A percentile compares a stretch with the other conserved stretches of the same genome.
Conservation (phyloP, 2,113 vertebrate species). For the Microtus montanus region DNA sequence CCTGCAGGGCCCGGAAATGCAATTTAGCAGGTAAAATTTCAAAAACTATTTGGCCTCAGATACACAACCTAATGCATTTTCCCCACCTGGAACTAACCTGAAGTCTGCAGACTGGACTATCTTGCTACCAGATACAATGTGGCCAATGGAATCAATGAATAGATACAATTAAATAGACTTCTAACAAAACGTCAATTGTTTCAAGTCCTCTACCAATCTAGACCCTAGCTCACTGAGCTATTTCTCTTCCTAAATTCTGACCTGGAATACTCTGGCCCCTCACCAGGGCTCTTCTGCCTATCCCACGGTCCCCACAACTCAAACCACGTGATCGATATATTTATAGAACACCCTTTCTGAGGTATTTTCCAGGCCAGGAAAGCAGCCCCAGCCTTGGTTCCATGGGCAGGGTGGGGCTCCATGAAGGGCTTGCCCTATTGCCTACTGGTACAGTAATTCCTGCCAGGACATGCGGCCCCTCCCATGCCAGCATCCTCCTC, state of each 20-base stretch:
- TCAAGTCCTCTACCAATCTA: not conserved
- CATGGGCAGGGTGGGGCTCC: not conserved
- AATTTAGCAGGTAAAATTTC: too few species aligned
- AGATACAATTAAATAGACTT: not conserved
- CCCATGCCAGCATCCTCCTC: conserved; percentile 57
- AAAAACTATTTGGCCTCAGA: too few species aligned
- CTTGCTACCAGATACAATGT: too few species aligned
- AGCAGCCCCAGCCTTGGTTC: not conserved
- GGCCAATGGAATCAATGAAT: not conserved
- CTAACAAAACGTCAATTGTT: not conserved
- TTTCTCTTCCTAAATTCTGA: not conserved
- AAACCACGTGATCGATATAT: not conserved
- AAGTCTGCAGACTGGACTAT: too few species aligned
- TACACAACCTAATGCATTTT: too few species aligned
- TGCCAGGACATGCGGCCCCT: conserved; percentile 66
- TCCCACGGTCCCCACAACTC: not conserved
- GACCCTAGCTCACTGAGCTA: not conserved
- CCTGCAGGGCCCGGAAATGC: too few species aligned
- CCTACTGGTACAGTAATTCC: not conserved
- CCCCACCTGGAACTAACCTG: too few species aligned
- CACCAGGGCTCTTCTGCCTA: not conserved
- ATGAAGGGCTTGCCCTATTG: not conserved
- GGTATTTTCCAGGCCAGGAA: not conserved
- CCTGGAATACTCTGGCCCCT: not conserved
- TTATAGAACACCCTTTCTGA: not conserved